Evolutionary conservation across 2,797 vertebrate species (phyloP), one percentile per base, ranked within the genome.

Genomic region (Brachyalestes nurse): DNA sequence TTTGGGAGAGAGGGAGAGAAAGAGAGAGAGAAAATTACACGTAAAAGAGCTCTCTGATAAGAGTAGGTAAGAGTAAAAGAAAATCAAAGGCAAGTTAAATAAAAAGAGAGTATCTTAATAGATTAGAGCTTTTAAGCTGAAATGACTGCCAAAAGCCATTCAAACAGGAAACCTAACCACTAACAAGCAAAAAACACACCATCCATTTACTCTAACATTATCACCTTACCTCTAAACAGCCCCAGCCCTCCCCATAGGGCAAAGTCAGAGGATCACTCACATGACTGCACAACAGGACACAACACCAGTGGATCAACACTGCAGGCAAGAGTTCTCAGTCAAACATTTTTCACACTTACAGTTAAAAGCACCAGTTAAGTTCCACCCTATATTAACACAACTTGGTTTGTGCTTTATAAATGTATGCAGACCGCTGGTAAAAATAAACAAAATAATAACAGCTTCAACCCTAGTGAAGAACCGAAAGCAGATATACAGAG

Each of bases 81-180:
- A 66, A 66, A 73, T 21, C 34, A 66, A 66, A 42, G 17, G 17
- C 6, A 3, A 14, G 16, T 57, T 69, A 25, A 14, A 75, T 80
- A 49, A 70, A 25, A 67, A 67, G n/a, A 81, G 79, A 55, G 25
- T 42, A 45, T 49, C 75, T 75, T 81, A 75, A 76, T 69, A 71
- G 73, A 40, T 25, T 65, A 76, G 65, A 25, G 72, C 19, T 65
- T 57, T 75, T 75, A 17, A 40, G n/a, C 64, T 53, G 62, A 75
- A 81, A 53, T 62, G 38, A 7, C 73, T 81, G 28, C 65, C 66
- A 72, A 72, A 45, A 49, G 45, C 21, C 38, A n/a, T n/a, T n/a
- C 17, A 40, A 53, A 77, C 74, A 61, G 66, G 47, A 77, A 72
- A 21, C 75, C 34, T 64, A 81, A 71, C 53, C 66, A 62, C 57